Percentiles rank a stretch among this genome's conserved stretches.
phyloP scores from a whole-genome alignment of 2,113 vertebrate species.

The Varanus komodoensis region DNA sequence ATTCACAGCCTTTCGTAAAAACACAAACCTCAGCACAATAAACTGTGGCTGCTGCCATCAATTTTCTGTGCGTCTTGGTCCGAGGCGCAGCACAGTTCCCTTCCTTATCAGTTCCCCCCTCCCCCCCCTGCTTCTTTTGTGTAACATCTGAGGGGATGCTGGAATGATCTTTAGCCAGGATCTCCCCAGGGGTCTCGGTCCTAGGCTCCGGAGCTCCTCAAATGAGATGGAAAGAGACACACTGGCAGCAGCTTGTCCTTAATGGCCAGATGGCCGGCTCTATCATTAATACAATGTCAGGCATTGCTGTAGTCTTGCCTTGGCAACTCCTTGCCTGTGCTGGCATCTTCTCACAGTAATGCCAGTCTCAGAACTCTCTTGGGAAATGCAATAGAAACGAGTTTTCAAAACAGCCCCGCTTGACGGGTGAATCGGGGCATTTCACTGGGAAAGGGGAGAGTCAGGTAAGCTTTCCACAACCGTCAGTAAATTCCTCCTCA shows the following conservation, averaged over 20 bases:
- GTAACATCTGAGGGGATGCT: constrained; percentile 57
- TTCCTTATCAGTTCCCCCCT: constrained; percentile 49
- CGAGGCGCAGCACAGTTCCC: constrained; percentile 40
- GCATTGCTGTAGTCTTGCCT: constrained; percentile 77
- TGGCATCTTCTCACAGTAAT: constrained; percentile 77
- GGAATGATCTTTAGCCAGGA: constrained; percentile 70
- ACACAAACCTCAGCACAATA: no score
- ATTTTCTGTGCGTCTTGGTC: constrained; percentile 51
- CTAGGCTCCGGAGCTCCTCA: constrained; percentile 75
- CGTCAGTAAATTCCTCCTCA: constrained; percentile 28
- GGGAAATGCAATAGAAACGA: constrained; percentile 76
- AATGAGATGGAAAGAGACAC: constrained; percentile 72
- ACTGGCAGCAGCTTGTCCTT: constrained; percentile 74
- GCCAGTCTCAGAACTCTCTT: constrained; percentile 67
- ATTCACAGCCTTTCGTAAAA: no score
- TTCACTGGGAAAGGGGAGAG: constrained; percentile 71
- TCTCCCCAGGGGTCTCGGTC: constrained; percentile 69
- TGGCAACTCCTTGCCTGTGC: constrained; percentile 81
- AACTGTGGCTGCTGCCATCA: neutral
- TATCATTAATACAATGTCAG: constrained; percentile 72
- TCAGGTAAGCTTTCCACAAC: constrained; percentile 46
- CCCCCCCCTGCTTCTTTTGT: constrained; percentile 37
- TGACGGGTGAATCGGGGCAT: neutral
- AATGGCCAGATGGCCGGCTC: constrained; percentile 78
- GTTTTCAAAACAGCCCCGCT: constrained; percentile 26